These are phyloP conservation scores for Cyprinodon brontotheroides DNA, from an alignment of 2,113 vertebrate genomes.

Conservation along the genomic window DNA sequence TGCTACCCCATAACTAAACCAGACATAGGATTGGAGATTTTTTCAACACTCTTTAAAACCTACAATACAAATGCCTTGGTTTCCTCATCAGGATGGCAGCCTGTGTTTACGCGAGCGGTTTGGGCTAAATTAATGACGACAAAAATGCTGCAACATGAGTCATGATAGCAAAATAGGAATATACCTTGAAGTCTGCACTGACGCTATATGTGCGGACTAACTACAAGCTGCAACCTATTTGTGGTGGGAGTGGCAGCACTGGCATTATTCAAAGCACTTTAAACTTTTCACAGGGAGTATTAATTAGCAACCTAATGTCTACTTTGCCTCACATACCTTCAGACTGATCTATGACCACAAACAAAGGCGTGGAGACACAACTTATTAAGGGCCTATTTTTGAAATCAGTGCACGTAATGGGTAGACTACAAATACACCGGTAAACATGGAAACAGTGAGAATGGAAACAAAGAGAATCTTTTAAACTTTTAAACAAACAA, in stretches of 20 bases:
- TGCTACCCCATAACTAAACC: conserved; percentile 30
- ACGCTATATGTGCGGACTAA: not conserved
- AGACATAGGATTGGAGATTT: conserved; percentile 9
- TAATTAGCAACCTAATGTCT: conserved; percentile 34
- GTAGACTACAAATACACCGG: conserved; percentile 1
- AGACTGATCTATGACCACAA: conserved; percentile 16
- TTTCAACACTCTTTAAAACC: conserved; percentile 14
- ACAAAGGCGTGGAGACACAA: conserved; percentile 5
- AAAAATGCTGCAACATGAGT: conserved; percentile 33
- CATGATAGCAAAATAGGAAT: conserved; percentile 21
- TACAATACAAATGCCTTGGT: not conserved
- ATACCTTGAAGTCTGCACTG: conserved; percentile 31
- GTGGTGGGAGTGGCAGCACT: conserved; percentile 31
- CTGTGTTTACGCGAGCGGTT: conserved; percentile 32
- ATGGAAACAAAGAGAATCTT: not conserved
- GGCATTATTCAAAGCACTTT: conserved; percentile 33
- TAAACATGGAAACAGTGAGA: conserved; percentile 8
- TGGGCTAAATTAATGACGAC: conserved; percentile 27
- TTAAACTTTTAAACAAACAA: not conserved
- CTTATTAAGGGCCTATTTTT: conserved; percentile 45
- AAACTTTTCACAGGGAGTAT: conserved; percentile 15
- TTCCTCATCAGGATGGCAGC: conserved; percentile 26
- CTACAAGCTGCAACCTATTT: conserved; percentile 41
- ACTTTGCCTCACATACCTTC: conserved; percentile 7
- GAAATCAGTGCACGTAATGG: conserved; percentile 23